Base-by-base conservation (phyloP, 2,888 invertebrate species). In the Sthenelais limicola region DNA sequence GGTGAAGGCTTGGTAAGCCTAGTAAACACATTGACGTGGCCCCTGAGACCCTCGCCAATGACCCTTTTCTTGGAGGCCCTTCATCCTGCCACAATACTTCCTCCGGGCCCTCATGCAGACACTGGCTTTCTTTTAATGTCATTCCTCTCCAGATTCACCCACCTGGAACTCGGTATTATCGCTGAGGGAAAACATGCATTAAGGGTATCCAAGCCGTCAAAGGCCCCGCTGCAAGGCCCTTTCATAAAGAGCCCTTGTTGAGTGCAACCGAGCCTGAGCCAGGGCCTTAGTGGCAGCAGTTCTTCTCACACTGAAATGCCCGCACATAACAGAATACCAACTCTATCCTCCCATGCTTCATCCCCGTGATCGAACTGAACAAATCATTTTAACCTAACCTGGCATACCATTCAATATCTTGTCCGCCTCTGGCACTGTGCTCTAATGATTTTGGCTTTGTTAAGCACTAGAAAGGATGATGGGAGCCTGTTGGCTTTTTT, bases 81-180 rank as follows among this genome's bases (percentile, higher is more conserved):
- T 35, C 56, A 18, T 32, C 5, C 56, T 32, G n/a, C 52, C 33
- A 56, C 56, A 56, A 56, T 56, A 35, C 32, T 35, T 32, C 56
- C 56, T 32, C 3, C 32, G 56, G 56, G 56, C 5, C 52, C 52
- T 3, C n/a, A 32, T 35, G n/a, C n/a, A n/a, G n/a, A n/a, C n/a
- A n/a, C n/a, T n/a, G 56, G 62, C 62, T 62, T 62, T 62, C 62
- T 62, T 62, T 35, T 62, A 62, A 62, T 62, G 62, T 62, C 38
- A 43, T n/a, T n/a, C 26, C 38, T 26, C 62, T 62, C 62, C 24
- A 38, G 15, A 62, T 7, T 5, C 62, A 24, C 38, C 38, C 9
- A 43, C 21, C n/a, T 26, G 62, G 38, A 62, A 62, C 62, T 35
- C 38, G 35, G 15, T n/a, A 62, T 15, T 62, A 26, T 62, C 62